phyloP scores from a whole-genome alignment of 1,140 invertebrate species.

The Campoletis sonorensis region DNA sequence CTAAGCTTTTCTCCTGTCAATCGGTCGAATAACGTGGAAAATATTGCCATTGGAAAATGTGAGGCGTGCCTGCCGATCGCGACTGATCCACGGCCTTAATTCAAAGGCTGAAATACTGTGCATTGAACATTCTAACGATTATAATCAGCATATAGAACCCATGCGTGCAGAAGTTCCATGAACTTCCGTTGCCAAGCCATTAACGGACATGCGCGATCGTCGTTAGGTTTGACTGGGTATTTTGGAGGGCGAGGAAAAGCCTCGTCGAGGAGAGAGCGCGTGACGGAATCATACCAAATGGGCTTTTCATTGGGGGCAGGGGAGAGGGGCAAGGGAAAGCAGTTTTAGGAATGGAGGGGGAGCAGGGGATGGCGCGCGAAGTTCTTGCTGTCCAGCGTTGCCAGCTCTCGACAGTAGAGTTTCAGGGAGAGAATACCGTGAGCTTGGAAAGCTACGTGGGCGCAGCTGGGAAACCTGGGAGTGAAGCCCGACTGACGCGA shows the following conservation, averaged over 20 bases:
- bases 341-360: background rate
- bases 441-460: constrained; percentile 16
- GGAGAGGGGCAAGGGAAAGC: background rate
- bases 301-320: background rate
- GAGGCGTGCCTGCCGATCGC: no score
- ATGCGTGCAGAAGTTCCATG: background rate
- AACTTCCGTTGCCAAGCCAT: background rate
- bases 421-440: constrained; percentile 8
- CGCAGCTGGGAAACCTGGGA: background rate
- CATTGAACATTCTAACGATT: no score
- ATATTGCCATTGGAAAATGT: no score
- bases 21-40: no score
- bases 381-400: background rate
- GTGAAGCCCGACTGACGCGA: background rate
- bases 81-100: no score
- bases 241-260: background rate
- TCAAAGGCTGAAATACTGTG: no score
- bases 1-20: no score
- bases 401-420: background rate
- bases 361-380: background rate
- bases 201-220: background rate
- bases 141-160: no score
- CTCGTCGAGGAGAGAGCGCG: background rate
- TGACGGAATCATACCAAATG: background rate
- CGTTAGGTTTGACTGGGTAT: background rate